These are phyloP conservation scores for Choristoneura fumiferana DNA, from an alignment of 1,140 invertebrate genomes.

Conservation along the genomic window DNA sequence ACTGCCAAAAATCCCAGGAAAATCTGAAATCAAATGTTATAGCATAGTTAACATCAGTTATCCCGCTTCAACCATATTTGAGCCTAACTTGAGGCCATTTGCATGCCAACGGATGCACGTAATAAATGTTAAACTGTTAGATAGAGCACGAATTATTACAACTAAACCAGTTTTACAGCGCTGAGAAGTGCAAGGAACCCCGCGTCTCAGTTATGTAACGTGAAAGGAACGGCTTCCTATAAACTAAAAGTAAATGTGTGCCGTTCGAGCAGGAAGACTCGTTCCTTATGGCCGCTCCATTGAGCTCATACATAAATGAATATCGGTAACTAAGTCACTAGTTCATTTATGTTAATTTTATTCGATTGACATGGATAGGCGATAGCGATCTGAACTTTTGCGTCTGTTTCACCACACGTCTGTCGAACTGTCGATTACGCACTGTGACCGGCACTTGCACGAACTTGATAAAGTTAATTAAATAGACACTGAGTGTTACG, in stretches of 20 bases:
- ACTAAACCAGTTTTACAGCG: slow-evolving; percentile 36
- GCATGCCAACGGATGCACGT: background rate
- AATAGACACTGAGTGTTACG: slow-evolving; percentile 34
- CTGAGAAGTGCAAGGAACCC: slow-evolving; percentile 39
- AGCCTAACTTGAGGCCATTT: too few species aligned
- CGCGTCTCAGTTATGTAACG: slow-evolving; percentile 45
- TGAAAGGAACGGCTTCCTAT: slow-evolving; percentile 58
- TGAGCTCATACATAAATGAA: slow-evolving; percentile 39
- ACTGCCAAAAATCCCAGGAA: slow-evolving; percentile 73
- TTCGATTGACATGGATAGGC: background rate
- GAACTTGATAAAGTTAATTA: background rate
- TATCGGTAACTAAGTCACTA: slow-evolving; percentile 20
- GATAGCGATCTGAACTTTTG: slow-evolving; percentile 1
- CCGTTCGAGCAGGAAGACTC: slow-evolving; percentile 47
- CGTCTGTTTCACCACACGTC: slow-evolving; percentile 7
- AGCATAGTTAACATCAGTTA: slow-evolving; percentile 6
- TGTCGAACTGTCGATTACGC: background rate
- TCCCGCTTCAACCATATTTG: too few species aligned
- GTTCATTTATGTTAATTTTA: background rate
- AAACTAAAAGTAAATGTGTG: slow-evolving; percentile 32
- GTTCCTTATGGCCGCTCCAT: slow-evolving; percentile 39
- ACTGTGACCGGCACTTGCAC: slow-evolving; percentile 18
- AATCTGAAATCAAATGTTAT: slow-evolving; percentile 63
- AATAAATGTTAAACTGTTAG: background rate
- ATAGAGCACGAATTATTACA: background rate